These are phyloP conservation scores for Corythornis madagascariensis DNA, from an alignment of 2,113 vertebrate genomes.

Conservation along the genomic window DNA sequence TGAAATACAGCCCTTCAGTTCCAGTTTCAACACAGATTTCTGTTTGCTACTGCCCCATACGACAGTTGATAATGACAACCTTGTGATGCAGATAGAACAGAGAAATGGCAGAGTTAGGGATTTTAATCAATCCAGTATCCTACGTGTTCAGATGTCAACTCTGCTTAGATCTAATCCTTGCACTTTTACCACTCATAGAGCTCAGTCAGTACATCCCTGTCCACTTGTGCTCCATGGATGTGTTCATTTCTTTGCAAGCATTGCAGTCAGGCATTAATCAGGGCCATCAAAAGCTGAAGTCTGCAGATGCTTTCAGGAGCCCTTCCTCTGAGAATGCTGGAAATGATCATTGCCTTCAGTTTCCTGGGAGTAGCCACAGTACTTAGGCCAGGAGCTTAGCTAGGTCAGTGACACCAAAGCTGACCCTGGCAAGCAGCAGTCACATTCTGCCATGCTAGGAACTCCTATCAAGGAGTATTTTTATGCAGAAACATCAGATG, in stretches of 20 bases:
- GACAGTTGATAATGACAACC: not conserved
- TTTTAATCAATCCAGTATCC: not conserved
- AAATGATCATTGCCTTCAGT: not conserved
- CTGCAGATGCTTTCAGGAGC: not conserved
- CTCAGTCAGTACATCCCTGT: not conserved
- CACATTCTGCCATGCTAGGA: not conserved
- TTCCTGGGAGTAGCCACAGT: not conserved
- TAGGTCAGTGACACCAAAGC: not conserved
- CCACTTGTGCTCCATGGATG: not conserved
- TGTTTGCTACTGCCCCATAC: not conserved
- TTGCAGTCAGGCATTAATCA: not conserved
- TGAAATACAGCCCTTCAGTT: not conserved
- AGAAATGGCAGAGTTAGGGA: not conserved
- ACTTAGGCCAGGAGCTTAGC: not conserved
- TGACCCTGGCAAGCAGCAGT: not conserved
- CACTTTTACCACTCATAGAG: not conserved
- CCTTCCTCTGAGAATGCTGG: not conserved
- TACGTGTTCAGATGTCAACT: not conserved
- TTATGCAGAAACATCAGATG: too few species aligned
- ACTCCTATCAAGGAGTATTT: not conserved
- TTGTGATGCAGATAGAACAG: not conserved
- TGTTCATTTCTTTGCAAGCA: not conserved
- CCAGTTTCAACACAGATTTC: not conserved
- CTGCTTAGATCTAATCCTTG: not conserved
- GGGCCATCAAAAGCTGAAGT: not conserved